phyloP scores from a whole-genome alignment of 2,888 invertebrate species.

The Melieria crassipennis region DNA sequence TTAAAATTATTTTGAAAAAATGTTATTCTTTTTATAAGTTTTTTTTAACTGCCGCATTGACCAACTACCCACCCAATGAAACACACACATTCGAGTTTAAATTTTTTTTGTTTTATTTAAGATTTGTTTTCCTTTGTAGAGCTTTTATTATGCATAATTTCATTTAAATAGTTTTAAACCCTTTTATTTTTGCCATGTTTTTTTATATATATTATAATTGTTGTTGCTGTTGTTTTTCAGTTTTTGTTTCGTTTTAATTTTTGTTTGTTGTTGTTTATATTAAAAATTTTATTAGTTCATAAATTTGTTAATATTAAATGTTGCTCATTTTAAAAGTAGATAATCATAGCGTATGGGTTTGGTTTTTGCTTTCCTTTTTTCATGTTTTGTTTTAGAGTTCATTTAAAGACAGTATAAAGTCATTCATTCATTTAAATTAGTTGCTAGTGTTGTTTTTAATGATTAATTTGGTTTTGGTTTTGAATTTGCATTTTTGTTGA shows the following conservation, averaged over 20 bases:
- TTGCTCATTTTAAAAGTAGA: conserved; percentile 27
- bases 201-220: not conserved
- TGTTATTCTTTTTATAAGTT: conserved; percentile 2
- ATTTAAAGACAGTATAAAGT: conserved; percentile 43
- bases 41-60: conserved; percentile 15
- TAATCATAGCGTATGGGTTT: not conserved
- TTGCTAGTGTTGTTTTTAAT: conserved; percentile 9
- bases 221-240: conserved; percentile 2
- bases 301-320: conserved; percentile 44
- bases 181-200: conserved; percentile 37
- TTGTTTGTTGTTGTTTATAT: conserved; percentile 7
- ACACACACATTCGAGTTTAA: conserved; percentile 23
- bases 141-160: conserved; percentile 42
- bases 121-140: conserved; percentile 39
- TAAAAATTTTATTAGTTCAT: conserved; percentile 40
- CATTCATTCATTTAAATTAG: conserved; percentile 18
- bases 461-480: too few relatives aligned
- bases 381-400: conserved; percentile 31
- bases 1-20: too few relatives aligned
- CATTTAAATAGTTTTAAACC: conserved; percentile 47
- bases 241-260: conserved; percentile 16
- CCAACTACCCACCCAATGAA: not conserved
- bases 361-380: conserved; percentile 33
- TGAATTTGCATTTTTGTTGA: too few relatives aligned
- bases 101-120: conserved; percentile 32